These are phyloP conservation scores for Nemotelus nigrinus DNA, from an alignment of 2,888 invertebrate genomes.

Conservation along the genomic window DNA sequence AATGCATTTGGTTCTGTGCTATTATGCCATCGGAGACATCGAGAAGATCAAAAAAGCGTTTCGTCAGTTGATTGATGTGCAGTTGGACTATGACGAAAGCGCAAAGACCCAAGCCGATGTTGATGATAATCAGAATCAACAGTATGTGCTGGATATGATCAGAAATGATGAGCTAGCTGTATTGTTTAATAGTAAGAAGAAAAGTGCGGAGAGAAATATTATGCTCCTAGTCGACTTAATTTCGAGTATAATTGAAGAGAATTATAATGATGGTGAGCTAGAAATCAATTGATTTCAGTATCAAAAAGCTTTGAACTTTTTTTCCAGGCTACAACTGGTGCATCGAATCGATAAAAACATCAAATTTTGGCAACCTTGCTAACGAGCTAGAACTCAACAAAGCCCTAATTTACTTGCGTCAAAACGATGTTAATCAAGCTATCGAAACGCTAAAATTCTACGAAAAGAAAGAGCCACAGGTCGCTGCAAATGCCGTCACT, in stretches of 20 bases:
- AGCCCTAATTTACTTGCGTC: constrained; percentile 84
- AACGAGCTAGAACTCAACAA: constrained; percentile 92
- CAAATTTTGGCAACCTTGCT: constrained; percentile 83
- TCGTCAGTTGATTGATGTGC: constrained; percentile 87
- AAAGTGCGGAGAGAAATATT: constrained; percentile 83
- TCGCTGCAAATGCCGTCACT: constrained; percentile 84
- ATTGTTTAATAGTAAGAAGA: constrained; percentile 76
- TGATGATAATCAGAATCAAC: constrained; percentile 61
- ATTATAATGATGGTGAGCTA: constrained; percentile 70
- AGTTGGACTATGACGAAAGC: constrained; percentile 83
- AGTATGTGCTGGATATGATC: constrained; percentile 78
- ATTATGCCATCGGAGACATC: constrained; percentile 87
- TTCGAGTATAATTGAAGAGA: constrained; percentile 81
- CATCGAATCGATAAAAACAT: constrained; percentile 90
- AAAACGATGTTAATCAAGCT: constrained; percentile 81
- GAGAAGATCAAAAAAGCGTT: constrained; percentile 95
- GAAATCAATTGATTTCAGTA: not conserved
- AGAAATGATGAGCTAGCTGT: constrained; percentile 80
- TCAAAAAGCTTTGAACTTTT: constrained; percentile 11
- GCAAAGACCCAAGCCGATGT: constrained; percentile 70
- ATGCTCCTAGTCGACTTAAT: constrained; percentile 89
- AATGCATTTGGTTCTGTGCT: constrained; percentile 88
- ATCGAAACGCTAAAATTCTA: constrained; percentile 86
- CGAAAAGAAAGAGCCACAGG: constrained; percentile 85
- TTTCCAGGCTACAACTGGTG: constrained; percentile 78